These are phyloP conservation scores for Galago senegalensis DNA, from an alignment of 2,797 vertebrate species.

Conservation along the genomic window DNA sequence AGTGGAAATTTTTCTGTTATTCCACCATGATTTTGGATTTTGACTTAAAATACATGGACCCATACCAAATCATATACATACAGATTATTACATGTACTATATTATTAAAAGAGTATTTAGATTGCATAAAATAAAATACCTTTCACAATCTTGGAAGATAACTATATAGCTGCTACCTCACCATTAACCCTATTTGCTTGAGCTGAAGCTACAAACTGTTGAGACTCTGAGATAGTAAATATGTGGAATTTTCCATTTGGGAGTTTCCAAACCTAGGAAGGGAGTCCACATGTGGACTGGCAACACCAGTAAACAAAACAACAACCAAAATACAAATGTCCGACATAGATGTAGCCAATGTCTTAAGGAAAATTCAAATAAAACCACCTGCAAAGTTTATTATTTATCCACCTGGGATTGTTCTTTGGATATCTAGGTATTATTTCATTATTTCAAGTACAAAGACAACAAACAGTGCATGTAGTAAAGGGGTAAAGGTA, in stretches of 20 bases:
- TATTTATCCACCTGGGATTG: not conserved
- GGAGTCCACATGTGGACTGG: not conserved
- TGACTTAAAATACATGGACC: not conserved
- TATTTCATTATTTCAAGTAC: slow-evolving; percentile 21
- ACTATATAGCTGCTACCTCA: not conserved
- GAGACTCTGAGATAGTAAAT: not conserved
- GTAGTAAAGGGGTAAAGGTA: not conserved
- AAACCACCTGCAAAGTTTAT: not conserved
- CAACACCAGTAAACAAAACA: not conserved
- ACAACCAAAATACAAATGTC: not conserved
- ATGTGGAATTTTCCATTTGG: not conserved
- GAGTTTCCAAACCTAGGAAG: not conserved
- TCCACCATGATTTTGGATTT: not conserved
- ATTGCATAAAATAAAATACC: not conserved
- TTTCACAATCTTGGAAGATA: not conserved
- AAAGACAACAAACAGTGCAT: not conserved
- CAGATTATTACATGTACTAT: not conserved
- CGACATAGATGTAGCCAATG: not conserved
- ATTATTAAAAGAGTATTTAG: not conserved
- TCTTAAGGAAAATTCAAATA: not conserved
- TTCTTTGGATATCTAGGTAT: slow-evolving; percentile 1
- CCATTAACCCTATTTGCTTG: not conserved
- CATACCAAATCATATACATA: not conserved
- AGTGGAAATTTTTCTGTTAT: not conserved
- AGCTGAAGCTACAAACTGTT: not conserved